Percentiles rank a stretch among this genome's conserved stretches.
phyloP scores from a whole-genome alignment of 2,113 vertebrate species.

The Excalfactoria chinensis region DNA sequence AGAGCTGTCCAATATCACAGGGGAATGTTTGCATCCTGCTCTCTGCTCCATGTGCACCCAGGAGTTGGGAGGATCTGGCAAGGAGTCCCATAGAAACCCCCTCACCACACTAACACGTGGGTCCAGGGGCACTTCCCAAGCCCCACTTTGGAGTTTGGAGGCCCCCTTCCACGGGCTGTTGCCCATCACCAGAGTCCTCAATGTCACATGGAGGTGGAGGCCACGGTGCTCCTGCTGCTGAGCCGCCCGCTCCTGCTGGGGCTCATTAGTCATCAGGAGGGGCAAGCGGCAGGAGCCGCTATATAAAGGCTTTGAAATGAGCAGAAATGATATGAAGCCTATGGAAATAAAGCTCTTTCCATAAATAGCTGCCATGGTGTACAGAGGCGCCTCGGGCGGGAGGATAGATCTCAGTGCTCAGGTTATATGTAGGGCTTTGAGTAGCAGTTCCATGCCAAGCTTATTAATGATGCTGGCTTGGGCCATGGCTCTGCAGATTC shows the following conservation, averaged over 20 bases:
- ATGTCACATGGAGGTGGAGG: background rate
- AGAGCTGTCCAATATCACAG: background rate
- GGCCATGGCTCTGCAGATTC: slow-evolving; percentile 48
- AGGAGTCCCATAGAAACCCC: background rate
- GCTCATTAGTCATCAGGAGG: slow-evolving; percentile 39
- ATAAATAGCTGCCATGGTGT: slow-evolving; percentile 65
- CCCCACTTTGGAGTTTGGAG: fast-evolving
- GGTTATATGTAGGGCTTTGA: slow-evolving; percentile 74
- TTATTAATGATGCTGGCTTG: slow-evolving; percentile 61
- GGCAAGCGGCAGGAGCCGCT: background rate
- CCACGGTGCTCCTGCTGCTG: background rate
- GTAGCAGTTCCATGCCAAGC: slow-evolving; percentile 44
- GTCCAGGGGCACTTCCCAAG: background rate
- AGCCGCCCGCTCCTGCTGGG: slow-evolving; percentile 42
- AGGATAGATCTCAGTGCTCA: slow-evolving; percentile 37
- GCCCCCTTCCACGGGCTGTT: background rate
- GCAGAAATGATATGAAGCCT: slow-evolving; percentile 58
- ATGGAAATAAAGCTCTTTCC: slow-evolving; percentile 65
- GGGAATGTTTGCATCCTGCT: background rate
- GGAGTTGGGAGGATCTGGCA: background rate
- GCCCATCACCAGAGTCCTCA: background rate
- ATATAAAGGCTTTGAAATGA: slow-evolving; percentile 65
- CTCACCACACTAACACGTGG: background rate
- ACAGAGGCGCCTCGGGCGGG: slow-evolving; percentile 31
- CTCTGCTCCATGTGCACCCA: too few species aligned